phyloP scores from a whole-genome alignment of 2,797 vertebrate genomes.

The Takifugu rubripes region DNA sequence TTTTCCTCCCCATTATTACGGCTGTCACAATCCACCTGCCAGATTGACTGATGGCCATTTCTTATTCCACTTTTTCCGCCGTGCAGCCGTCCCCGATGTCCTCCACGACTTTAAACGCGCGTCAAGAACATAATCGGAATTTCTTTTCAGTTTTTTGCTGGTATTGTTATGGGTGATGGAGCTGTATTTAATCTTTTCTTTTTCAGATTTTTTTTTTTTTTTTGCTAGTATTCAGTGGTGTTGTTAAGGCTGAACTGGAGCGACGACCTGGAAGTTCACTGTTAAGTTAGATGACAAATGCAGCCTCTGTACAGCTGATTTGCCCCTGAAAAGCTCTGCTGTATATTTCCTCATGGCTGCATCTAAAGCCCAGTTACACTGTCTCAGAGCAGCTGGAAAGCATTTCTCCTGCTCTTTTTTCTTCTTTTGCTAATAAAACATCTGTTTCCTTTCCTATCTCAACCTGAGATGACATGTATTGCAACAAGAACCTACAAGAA shows the following conservation, averaged over 20 bases:
- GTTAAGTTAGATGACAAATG: slow-evolving; percentile 27
- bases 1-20: slow-evolving; percentile 72
- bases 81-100: slow-evolving; percentile 61
- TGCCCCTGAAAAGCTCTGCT: slow-evolving; percentile 2
- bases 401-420: slow-evolving; percentile 3
- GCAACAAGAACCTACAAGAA: not conserved
- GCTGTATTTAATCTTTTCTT: slow-evolving; percentile 23
- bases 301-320: slow-evolving; percentile 7
- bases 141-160: slow-evolving; percentile 26
- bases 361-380: slow-evolving; percentile 41
- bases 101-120: slow-evolving; percentile 29
- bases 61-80: slow-evolving; percentile 56
- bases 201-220: slow-evolving; percentile 14
- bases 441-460: too few relatives aligned
- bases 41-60: slow-evolving; percentile 74
- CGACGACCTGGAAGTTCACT: slow-evolving; percentile 35
- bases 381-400: slow-evolving; percentile 1
- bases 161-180: slow-evolving; percentile 10
- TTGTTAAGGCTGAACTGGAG: slow-evolving; percentile 35
- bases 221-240: slow-evolving; percentile 36
- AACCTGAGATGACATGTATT: too few relatives aligned
- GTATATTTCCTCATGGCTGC: slow-evolving; percentile 25
- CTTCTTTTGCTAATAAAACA: not conserved
- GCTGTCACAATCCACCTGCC: slow-evolving; percentile 72
- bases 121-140: slow-evolving; percentile 20